Conservation (phyloP, 2,113 vertebrate species). For the Pseudolaguvia tuberculata region DNA sequence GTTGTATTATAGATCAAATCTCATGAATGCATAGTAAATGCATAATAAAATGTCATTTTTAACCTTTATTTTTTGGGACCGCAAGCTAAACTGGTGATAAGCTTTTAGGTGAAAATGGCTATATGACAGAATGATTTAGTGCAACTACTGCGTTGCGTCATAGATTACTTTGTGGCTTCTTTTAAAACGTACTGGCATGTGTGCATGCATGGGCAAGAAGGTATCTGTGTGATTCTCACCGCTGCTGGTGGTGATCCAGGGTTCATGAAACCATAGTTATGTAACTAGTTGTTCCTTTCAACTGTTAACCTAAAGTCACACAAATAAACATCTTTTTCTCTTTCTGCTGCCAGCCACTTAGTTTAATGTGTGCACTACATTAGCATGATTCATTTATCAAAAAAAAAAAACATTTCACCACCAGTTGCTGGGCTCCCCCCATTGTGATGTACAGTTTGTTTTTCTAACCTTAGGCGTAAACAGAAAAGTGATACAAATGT, state of each 20-base stretch:
- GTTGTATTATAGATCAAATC: too few relatives aligned
- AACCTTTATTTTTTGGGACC: background rate
- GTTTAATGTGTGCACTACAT: too few relatives aligned
- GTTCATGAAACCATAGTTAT: too few relatives aligned
- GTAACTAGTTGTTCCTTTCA: conserved; percentile 1
- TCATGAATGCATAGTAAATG: background rate
- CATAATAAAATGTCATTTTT: background rate
- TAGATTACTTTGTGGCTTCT: background rate
- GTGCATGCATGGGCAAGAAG: background rate
- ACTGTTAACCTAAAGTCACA: background rate
- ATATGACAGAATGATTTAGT: background rate
- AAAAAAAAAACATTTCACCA: conserved; percentile 14
- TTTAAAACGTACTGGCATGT: background rate
- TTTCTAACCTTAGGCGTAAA: conserved; percentile 18
- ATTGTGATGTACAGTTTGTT: conserved; percentile 9
- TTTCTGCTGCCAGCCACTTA: background rate
- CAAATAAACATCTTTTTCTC: background rate
- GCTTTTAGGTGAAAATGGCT: background rate
- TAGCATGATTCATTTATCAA: background rate
- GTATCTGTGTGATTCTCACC: background rate
- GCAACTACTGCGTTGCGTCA: background rate
- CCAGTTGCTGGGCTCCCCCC: background rate
- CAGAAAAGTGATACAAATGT: background rate
- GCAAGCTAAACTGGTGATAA: background rate
- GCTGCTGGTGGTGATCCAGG: background rate